phyloP scores from a whole-genome alignment of 2,113 vertebrate species.

The Mionectes macconnelli region DNA sequence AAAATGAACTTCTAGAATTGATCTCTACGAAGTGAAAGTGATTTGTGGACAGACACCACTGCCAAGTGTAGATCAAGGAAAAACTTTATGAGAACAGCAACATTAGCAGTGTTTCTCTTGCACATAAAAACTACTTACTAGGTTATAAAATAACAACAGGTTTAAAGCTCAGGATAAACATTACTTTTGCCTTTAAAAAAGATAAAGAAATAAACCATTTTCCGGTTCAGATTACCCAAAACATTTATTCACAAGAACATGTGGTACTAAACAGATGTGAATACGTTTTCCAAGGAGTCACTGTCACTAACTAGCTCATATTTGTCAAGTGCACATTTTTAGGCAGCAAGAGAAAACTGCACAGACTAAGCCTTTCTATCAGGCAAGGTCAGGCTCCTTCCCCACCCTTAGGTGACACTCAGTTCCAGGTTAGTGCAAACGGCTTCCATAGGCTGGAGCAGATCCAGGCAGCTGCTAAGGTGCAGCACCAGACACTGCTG shows the following conservation, averaged over 20 bases:
- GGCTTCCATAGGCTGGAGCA: background rate
- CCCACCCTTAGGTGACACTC: background rate
- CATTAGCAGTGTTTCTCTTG: background rate
- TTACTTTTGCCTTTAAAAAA: background rate
- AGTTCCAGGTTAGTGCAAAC: background rate
- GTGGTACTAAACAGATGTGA: background rate
- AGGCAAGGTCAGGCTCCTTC: background rate
- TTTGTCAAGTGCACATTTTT: background rate
- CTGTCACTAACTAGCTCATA: background rate
- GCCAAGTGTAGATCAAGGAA: background rate
- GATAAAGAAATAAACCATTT: background rate
- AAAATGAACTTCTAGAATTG: background rate
- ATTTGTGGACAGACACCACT: background rate
- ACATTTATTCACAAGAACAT: constrained; percentile 24
- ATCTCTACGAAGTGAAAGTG: background rate
- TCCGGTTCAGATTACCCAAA: background rate
- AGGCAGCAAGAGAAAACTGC: background rate
- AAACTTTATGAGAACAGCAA: background rate
- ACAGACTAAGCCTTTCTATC: background rate
- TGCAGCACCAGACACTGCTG: background rate
- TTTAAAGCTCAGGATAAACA: background rate
- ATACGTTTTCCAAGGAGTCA: background rate
- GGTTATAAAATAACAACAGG: background rate
- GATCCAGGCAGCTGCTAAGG: background rate
- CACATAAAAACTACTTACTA: background rate